Base-by-base conservation (phyloP, 2,113 vertebrate genomes). In the Galeopterus variegatus region DNA sequence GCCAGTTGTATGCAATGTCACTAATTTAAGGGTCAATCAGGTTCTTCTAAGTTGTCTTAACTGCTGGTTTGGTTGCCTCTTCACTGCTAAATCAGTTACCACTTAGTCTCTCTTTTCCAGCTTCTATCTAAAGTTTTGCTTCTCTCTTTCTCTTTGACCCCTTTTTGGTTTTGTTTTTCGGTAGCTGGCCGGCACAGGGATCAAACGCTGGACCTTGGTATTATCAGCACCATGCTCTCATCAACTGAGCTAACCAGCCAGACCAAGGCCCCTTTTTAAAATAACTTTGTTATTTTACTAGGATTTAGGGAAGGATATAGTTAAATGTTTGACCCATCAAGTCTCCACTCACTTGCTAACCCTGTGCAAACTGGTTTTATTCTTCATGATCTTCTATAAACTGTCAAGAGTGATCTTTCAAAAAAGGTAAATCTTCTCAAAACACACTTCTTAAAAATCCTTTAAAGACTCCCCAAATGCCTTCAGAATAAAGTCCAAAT, bases 1-100 rank as follows among this genome's bases (percentile, higher is more conserved):
- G 54, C 64, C 33, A 84, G 19, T 13, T 91, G 23, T 58, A 70
- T 5, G 14, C 5, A 10, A 64, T 31, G 62, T 54, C 33, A 72
- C 12, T 50, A 88, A 93, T 8, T 88, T 70, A 45, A 73, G 31
- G 18, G 69, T 69, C 84, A 45, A 92, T 85, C 69, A 79, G 28
- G 60, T 70, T 86, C 50, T 91, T 91, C 58, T 64, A 88, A 69
- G n/a, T 13, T 64, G 73, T 88, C 89, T 73, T 88, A 58, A 36
- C 23, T 60, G 21, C 58, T 54, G 33, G 19, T 62, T 88, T 88
- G 77, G 23, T 75, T 76, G 36, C 33, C 26, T 75, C 23, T 87
- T 64, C 23, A 88, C 10, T 56, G n/a, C 62, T 48, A 75, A 62
- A 48, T n/a, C 88, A 81, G 45, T 58, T 72, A 77, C 58, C 67